These are phyloP conservation scores for Pogonocichla stellata DNA, from an alignment of 2,113 vertebrate genomes.

Conservation along the genomic window DNA sequence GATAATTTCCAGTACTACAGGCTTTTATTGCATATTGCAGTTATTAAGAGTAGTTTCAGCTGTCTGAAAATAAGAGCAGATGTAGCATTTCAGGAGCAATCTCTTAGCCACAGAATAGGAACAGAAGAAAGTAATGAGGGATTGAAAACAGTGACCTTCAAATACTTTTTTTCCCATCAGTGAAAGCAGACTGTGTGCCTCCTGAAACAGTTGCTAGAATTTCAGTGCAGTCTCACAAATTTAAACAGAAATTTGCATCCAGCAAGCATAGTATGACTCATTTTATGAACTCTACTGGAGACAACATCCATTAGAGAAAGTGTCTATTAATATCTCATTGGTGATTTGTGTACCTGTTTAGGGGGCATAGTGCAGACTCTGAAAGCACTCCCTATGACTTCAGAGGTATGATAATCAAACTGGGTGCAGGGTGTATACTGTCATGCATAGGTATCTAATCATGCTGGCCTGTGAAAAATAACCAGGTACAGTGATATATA, in stretches of 20 bases:
- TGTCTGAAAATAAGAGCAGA: neutral
- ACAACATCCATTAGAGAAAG: neutral
- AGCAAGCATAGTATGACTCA: neutral
- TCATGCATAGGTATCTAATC: neutral
- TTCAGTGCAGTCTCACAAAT: neutral
- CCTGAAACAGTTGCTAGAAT: neutral
- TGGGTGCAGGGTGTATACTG: fast-evolving
- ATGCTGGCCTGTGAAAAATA: neutral
- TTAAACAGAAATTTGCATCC: neutral
- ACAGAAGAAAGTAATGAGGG: neutral
- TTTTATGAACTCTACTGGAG: neutral
- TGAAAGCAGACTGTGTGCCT: neutral
- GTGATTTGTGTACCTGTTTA: neutral
- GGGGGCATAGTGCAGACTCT: neutral
- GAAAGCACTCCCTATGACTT: neutral
- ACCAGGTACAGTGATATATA: neutral
- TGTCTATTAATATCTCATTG: neutral
- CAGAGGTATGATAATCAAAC: neutral
- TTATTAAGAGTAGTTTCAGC: neutral
- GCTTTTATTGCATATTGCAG: neutral
- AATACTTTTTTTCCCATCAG: neutral
- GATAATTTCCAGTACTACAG: neutral
- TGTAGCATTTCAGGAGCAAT: neutral
- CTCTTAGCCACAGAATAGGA: neutral
- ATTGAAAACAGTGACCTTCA: neutral